Conservation (phyloP, 2,888 invertebrate species). For the Hypolimnas misippus region DNA sequence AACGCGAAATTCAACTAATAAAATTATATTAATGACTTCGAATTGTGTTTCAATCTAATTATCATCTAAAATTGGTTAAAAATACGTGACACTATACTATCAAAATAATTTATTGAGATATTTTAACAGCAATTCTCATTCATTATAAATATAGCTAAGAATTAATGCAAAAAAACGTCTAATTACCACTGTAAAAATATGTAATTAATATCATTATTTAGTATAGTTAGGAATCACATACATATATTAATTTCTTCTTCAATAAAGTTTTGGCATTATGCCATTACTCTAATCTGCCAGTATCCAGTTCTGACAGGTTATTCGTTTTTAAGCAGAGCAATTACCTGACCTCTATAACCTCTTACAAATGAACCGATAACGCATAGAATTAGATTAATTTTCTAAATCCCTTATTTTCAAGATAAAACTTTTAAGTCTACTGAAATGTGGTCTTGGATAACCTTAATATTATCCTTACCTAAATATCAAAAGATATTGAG, state of each 20-base stretch:
- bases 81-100: too few species aligned
- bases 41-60: too few species aligned
- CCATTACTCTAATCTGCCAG: not conserved
- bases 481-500: constrained; percentile 17
- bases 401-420: not conserved
- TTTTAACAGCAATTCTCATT: too few species aligned
- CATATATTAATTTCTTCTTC: too few species aligned
- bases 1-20: not conserved
- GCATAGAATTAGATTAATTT: not conserved
- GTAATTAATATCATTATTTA: not conserved
- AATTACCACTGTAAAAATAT: not conserved
- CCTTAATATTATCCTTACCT: constrained; percentile 13
- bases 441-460: not conserved
- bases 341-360: not conserved
- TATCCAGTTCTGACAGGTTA: not conserved
- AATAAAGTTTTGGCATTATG: constrained; percentile 1
- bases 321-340: not conserved
- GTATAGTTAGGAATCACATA: too few species aligned
- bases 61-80: too few species aligned
- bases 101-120: too few species aligned
- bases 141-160: too few species aligned
- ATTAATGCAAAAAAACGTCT: not conserved
- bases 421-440: not conserved
- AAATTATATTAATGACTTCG: not conserved
- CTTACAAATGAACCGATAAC: not conserved